Percentiles rank a stretch among this genome's conserved stretches.
Conservation (phyloP, 2,888 invertebrate genomes). For the Eupithecia centaureata region DNA sequence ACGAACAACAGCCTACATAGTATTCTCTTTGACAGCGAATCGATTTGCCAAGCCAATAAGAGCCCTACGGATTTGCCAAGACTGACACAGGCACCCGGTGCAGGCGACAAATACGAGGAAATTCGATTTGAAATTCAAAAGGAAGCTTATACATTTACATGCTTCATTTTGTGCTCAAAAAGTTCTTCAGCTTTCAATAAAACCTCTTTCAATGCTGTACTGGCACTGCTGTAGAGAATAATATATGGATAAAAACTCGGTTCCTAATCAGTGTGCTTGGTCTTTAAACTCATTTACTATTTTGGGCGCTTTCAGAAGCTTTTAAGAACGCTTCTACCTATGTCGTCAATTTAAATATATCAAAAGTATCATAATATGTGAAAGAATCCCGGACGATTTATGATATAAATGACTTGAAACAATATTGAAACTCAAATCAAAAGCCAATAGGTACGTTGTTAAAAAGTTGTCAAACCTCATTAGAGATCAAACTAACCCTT, state of each 20-base stretch:
- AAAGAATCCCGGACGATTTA: too few relatives aligned
- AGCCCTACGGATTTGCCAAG: constrained; percentile 1
- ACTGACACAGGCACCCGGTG: neutral
- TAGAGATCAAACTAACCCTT: too few relatives aligned
- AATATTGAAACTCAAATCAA: too few relatives aligned
- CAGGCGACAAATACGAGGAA: neutral
- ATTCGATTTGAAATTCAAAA: neutral
- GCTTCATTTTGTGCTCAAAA: neutral
- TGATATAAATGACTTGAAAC: too few relatives aligned
- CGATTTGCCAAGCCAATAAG: constrained; percentile 13
- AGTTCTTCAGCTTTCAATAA: neutral
- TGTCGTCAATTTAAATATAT: too few relatives aligned
- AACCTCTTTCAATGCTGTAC: neutral
- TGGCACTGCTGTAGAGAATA: neutral
- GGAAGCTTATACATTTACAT: neutral
- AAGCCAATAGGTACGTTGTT: too few relatives aligned
- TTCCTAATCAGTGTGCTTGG: neutral
- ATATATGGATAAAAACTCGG: neutral
- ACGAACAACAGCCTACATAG: neutral
- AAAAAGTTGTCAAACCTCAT: too few relatives aligned
- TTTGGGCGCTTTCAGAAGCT: too few relatives aligned
- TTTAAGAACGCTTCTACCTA: too few relatives aligned
- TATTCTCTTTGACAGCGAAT: constrained; percentile 5
- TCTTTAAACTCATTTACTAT: neutral
- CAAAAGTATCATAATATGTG: too few relatives aligned